Evolutionary conservation across 2,888 invertebrate species (phyloP), one percentile per base, ranked within the genome.

Genomic region (Nymphalis urticae): DNA sequence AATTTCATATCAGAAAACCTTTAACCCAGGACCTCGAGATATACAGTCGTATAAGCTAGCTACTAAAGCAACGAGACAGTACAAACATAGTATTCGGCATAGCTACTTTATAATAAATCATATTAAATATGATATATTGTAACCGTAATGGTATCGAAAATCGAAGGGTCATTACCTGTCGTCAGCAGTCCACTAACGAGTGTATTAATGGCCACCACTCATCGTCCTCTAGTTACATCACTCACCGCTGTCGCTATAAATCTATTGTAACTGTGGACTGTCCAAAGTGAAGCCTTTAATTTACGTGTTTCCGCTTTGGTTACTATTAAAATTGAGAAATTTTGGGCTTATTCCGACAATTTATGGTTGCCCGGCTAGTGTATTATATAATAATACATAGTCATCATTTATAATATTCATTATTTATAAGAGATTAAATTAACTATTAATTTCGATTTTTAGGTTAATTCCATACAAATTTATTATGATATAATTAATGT

Each of bases 181-280:
- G 84, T 78, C 82, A 81, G 80, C 84, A 82, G 79, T 72, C 77
- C 79, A 77, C 69, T 79, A 79, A 83, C 77, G 80, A 77, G 78
- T 77, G 77, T 84, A 78, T 81, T 83, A 66, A 66, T 66, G 63
- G 64, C n/a, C n/a, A 19, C 58, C 62, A 62, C 50, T 58, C 36
- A 58, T 47, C 19, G 60, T 32, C 60, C 68, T 62, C 58, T 62
- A 56, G 66, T 64, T 64, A 69, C 62, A 72, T 62, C 71, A 53
- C 63, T 62, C 66, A 69, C 64, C 32, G 53, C 51, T 72, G 71
- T 69, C 71, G 51, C 80, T 36, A 72, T 72, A 72, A 72, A 72
- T 72, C 66, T 58, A 61, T 62, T 53, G 60, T 64, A 64, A 71
- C 69, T 64, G 59, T 62, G 61, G 36, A 47, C 68, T 67, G 72